Percentiles rank a stretch among this genome's conserved stretches.
Evolutionary conservation across 2,113 vertebrate genomes (phyloP).

Genomic region (Copsychus sechellarum): DNA sequence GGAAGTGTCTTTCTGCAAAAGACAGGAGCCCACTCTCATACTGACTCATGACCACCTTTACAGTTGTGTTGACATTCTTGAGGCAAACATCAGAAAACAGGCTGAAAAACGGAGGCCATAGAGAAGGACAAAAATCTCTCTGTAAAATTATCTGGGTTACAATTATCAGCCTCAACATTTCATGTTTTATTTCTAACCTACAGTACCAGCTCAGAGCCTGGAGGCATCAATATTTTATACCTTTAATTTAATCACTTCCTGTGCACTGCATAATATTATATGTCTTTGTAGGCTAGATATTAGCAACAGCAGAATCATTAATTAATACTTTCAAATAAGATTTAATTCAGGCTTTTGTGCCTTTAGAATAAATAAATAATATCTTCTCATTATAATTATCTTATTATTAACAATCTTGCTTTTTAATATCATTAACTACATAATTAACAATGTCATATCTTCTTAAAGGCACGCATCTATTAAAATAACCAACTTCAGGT

Average conservation of each 20-base stretch:
- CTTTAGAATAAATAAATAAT: slow-evolving; percentile 13
- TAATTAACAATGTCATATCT: background rate
- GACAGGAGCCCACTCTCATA: background rate
- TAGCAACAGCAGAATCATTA: background rate
- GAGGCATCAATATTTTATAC: slow-evolving; percentile 14
- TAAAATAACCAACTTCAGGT: background rate
- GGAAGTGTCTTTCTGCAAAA: background rate
- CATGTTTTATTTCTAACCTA: background rate
- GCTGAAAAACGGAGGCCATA: rapidly evolving
- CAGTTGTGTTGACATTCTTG: background rate
- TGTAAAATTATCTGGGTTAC: background rate
- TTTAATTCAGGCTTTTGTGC: background rate
- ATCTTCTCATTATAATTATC: background rate
- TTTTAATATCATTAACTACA: background rate
- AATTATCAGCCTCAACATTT: background rate
- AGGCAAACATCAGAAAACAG: background rate
- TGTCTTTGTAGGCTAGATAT: background rate
- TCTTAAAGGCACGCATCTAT: background rate
- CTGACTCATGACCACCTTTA: slow-evolving; percentile 15
- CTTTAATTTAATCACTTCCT: slow-evolving; percentile 12
- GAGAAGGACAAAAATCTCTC: background rate
- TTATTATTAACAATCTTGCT: background rate
- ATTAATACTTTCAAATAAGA: slow-evolving; percentile 8
- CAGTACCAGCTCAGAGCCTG: background rate
- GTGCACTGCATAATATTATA: background rate